These are phyloP conservation scores for Choloepus didactylus DNA, from an alignment of 2,797 vertebrate species.

Conservation along the genomic window DNA sequence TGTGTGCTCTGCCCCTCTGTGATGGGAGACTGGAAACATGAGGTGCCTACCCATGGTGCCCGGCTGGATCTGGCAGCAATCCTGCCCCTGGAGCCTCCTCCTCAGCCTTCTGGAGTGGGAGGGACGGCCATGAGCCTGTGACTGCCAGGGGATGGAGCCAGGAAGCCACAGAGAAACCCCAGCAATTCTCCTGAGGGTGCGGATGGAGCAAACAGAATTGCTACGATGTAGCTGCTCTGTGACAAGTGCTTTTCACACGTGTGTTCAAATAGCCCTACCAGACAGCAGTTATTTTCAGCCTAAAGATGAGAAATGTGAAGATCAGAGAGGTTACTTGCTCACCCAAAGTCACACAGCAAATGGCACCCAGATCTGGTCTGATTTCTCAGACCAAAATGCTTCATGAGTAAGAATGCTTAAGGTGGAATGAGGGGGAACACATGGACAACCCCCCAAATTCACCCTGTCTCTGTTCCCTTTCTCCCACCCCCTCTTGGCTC, in stretches of 20 bases:
- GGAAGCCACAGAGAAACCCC: background rate
- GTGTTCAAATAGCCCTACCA: background rate
- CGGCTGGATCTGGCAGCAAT: background rate
- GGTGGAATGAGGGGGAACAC: accelerated
- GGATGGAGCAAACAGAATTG: background rate
- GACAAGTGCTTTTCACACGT: background rate
- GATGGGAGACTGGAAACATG: background rate
- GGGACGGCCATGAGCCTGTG: background rate
- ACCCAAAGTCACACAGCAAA: conserved; percentile 53
- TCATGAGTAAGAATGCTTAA: background rate
- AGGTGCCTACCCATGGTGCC: background rate
- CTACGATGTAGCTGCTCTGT: background rate
- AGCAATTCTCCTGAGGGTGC: background rate
- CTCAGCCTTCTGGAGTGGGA: background rate
- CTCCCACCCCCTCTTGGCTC: background rate
- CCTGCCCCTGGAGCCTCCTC: background rate
- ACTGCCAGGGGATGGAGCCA: too few species aligned
- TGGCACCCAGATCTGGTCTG: background rate
- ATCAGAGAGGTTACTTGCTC: background rate
- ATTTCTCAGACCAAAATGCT: background rate
- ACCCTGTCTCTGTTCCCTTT: background rate
- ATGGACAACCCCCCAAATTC: accelerated
- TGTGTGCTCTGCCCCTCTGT: background rate
- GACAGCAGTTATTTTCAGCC: background rate
- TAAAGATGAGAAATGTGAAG: background rate